Base-by-base conservation (phyloP, 1,140 invertebrate species). In the Saccostrea cuccullata region DNA sequence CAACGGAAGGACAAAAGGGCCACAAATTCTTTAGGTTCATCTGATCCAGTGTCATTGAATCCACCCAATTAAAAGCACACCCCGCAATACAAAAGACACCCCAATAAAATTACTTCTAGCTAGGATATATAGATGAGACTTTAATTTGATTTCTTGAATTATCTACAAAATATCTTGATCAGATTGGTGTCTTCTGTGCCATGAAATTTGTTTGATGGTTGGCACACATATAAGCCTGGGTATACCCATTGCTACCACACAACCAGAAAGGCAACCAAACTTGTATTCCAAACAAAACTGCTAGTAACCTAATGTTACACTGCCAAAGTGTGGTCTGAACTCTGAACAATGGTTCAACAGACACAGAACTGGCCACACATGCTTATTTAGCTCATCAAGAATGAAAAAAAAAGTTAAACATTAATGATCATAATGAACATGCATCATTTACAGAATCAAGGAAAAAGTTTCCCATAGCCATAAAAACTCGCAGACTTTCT, bases 111-210 rank as follows among this genome's bases (percentile, higher is more conserved):
- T 26, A 77, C 70, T 77, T 17, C 60, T 77, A 12, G 15, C 58
- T 64, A 47, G 12, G 70, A 77, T 36, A 77, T 77, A 36, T 77
- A 77, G 26, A 77, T 36, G 70, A 77, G 70, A 77, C 15, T 77
- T 77, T 77, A 77, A 77, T 77, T 77, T 77, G 70, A 77, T 77
- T 77, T 77, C 70, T 77, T 77, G 26, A 77, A 36, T 77, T 77
- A 77, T 77, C 70, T 30, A 30, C 70, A 4, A 77, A 77, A 77
- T 77, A 77, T 77, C 70, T 77, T 13, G 70, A 77, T 77, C 70
- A 30, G 70, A 77, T 77, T 77, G 70, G 70, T 77, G 70, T 77
- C 70, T 77, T 77, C 30, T 77, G 9, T 77, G 70, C 70, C 70
- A 77, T 77, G 70, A 77, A 77, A 77, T 77, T 77, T 77, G 70